These are phyloP conservation scores for Rhadinocentrus ornatus DNA, from an alignment of 2,797 vertebrate species.

Conservation along the genomic window DNA sequence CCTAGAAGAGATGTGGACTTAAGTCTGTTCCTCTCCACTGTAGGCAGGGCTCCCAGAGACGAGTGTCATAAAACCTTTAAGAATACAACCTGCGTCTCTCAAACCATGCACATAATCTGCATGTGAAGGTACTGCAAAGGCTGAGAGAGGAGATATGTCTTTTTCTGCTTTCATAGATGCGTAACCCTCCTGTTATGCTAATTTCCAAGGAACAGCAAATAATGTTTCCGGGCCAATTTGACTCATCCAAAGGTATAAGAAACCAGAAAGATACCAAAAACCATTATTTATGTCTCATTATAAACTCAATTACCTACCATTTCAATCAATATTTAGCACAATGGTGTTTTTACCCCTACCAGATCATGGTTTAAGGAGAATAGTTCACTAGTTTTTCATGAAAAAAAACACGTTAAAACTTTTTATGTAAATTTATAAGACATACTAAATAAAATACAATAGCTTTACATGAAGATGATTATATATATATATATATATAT, in stretches of 20 bases:
- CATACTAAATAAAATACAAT: too few species aligned
- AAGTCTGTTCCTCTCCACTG: background rate
- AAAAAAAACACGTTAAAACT: too few species aligned
- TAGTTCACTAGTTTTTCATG: background rate
- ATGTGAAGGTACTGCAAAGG: background rate
- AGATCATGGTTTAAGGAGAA: background rate
- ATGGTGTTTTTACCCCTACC: background rate
- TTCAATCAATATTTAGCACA: background rate
- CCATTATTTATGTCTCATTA: background rate
- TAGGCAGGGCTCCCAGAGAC: background rate
- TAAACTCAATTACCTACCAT: background rate
- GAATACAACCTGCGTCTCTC: background rate
- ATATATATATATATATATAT: too few species aligned
- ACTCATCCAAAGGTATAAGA: background rate
- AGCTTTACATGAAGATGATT: too few species aligned
- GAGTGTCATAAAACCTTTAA: background rate
- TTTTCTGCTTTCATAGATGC: background rate
- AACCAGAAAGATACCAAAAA: background rate
- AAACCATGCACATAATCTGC: background rate
- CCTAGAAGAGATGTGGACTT: constrained; percentile 7
- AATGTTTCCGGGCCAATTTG: background rate
- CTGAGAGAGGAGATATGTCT: background rate
- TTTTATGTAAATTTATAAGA: too few species aligned
- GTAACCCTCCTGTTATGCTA: background rate
- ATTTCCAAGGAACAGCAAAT: background rate